Base-by-base conservation (phyloP, 2,888 invertebrate genomes). In the Tiliacea citrago region DNA sequence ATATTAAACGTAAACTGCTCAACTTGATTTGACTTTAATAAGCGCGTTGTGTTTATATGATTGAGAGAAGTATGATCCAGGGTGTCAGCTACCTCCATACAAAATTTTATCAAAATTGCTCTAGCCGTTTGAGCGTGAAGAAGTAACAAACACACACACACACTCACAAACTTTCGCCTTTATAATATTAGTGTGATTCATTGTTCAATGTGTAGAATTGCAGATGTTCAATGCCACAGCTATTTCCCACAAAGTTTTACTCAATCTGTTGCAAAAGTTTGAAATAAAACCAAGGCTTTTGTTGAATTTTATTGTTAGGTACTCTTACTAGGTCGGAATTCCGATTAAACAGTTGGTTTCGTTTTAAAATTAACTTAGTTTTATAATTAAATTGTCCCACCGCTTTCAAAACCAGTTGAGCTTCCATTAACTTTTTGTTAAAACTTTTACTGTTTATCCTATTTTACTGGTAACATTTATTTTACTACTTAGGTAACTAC, bases 361-460 rank as follows among this genome's bases (percentile, higher is more conserved):
- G 49, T 79, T 79, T 70, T 72, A 68, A 78, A 84, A 79, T 82
- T 84, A 79, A 84, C 67, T 86, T 82, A 82, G 82, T 86, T 86
- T 79, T 75, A 79, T 81, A 81, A 86, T 82, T 85, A 82, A 77
- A 84, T 82, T 79, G 85, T 86, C 74, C 70, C 75, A 75, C 68
- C 77, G 75, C 79, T 79, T 81, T 81, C 72, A 77, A 85, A 85
- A 73, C 65, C 74, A 68, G 79, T 75, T 79, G 71, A 77, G 75
- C 57, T 86, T 71, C 75, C 68, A 79, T 84, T 81, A 73, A 73
- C 60, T 77, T 85, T 84, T 78, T 75, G 68, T 72, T 73, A 21
- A 39, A 81, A 77, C 71, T 79, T 85, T 81, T 60, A 62, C 57
- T 78, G 67, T 81, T 81, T 75, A 61, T 77, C 60, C 78, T 86